These are phyloP conservation scores for Smutsia gigantea DNA, from an alignment of 2,797 vertebrate genomes.

Conservation along the genomic window DNA sequence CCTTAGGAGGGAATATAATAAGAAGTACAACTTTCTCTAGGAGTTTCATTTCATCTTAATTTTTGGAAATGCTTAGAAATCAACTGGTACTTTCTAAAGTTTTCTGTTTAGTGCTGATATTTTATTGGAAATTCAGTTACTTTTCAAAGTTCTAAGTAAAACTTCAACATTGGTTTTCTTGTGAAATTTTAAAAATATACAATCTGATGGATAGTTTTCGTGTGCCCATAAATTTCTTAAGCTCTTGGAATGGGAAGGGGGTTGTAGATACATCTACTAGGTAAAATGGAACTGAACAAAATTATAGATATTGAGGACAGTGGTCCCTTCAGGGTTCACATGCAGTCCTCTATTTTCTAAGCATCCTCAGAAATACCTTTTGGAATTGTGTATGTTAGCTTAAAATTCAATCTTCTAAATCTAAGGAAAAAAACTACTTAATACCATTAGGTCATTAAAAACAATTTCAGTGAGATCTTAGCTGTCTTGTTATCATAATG, in stretches of 20 bases:
- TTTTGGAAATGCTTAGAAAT: not conserved
- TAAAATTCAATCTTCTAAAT: not conserved
- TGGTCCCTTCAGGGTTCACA: not conserved
- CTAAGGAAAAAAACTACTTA: not conserved
- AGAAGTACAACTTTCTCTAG: not conserved
- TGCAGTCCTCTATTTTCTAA: not conserved
- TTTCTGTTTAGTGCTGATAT: not conserved
- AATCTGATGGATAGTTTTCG: not conserved
- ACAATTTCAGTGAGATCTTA: not conserved
- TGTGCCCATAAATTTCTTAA: not conserved
- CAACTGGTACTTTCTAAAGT: not conserved
- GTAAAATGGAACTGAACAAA: not conserved
- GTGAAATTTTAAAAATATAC: not conserved
- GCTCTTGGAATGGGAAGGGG: rapidly evolving
- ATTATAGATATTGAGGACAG: not conserved
- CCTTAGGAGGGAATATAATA: not conserved
- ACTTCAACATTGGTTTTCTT: not conserved
- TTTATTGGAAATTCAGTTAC: not conserved
- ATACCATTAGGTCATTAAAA: not conserved
- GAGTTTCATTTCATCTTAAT: not conserved
- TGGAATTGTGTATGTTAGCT: not conserved
- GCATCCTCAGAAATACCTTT: not conserved
- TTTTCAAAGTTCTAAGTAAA: not conserved
- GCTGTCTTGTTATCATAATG: not conserved
- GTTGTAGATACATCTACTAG: not conserved